Conservation (phyloP, 2,797 vertebrate species). For the Sebastes hubbsi region DNA sequence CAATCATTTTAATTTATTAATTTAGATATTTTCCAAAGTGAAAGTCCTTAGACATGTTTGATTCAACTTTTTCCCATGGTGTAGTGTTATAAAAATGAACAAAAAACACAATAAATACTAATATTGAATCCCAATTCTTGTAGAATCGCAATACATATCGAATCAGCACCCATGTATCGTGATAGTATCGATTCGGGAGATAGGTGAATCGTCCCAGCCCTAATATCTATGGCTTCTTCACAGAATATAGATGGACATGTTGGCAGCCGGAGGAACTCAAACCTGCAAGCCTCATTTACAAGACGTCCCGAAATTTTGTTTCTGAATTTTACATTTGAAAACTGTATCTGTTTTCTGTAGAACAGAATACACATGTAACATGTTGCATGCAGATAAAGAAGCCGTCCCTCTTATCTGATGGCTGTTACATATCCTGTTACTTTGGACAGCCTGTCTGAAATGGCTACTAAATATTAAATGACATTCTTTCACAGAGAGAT, state of each 20-base stretch:
- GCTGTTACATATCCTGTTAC: constrained; percentile 54
- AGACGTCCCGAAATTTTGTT: neutral
- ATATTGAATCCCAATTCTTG: no score
- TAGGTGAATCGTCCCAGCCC: no score
- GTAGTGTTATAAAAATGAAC: no score
- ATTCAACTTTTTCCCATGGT: no score
- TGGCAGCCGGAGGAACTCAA: neutral
- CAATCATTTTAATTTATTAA: no score
- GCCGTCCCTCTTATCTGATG: constrained; percentile 25
- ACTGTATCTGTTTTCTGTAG: neutral
- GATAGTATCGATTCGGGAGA: no score
- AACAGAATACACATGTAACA: constrained; percentile 48
- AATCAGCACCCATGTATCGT: no score
- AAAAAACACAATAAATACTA: no score
- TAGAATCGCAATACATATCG: no score
- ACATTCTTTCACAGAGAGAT: constrained; percentile 69
- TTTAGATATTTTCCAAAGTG: no score
- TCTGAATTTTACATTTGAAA: neutral
- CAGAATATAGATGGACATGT: neutral
- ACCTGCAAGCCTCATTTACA: neutral
- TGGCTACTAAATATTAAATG: constrained; percentile 68
- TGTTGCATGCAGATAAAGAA: neutral
- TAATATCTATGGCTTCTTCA: fast-evolving
- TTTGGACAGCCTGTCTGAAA: constrained; percentile 32
- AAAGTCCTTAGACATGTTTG: fast-evolving